Conservation (phyloP, 2,888 invertebrate genomes). For the Pseudanteris insignis region DNA sequence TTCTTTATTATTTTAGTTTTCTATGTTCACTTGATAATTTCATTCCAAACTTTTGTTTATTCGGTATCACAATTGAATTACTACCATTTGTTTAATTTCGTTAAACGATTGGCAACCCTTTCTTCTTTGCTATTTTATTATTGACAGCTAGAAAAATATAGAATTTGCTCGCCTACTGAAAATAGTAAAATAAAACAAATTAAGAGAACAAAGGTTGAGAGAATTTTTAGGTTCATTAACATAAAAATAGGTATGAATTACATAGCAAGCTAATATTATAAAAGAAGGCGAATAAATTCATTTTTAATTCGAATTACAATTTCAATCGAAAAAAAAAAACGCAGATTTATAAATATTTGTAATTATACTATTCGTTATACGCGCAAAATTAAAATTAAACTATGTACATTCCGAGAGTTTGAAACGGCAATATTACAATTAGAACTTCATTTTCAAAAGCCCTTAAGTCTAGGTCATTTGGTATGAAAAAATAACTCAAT, state of each 20-base stretch:
- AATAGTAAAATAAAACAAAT: constrained; percentile 47
- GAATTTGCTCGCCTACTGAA: constrained; percentile 54
- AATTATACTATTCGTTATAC: neutral
- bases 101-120: constrained; percentile 54
- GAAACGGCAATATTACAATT: no score
- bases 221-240: no score
- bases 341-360: constrained; percentile 3
- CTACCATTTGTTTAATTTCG: constrained; percentile 47
- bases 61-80: constrained; percentile 56
- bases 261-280: no score
- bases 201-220: no score
- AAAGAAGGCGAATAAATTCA: constrained; percentile 1
- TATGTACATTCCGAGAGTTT: neutral
- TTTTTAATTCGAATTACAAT: constrained; percentile 26
- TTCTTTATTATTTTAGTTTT: constrained; percentile 48
- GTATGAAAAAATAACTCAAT: no score
- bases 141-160: constrained; percentile 58
- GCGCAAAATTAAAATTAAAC: constrained; percentile 4
- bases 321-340: constrained; percentile 2
- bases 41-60: constrained; percentile 29
- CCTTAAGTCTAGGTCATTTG: neutral
- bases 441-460: no score
- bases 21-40: constrained; percentile 32
- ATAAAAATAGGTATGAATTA: no score
- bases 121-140: constrained; percentile 47